These are phyloP conservation scores for Cyanoderma ruficeps DNA, from an alignment of 2,113 vertebrate species.

Conservation along the genomic window DNA sequence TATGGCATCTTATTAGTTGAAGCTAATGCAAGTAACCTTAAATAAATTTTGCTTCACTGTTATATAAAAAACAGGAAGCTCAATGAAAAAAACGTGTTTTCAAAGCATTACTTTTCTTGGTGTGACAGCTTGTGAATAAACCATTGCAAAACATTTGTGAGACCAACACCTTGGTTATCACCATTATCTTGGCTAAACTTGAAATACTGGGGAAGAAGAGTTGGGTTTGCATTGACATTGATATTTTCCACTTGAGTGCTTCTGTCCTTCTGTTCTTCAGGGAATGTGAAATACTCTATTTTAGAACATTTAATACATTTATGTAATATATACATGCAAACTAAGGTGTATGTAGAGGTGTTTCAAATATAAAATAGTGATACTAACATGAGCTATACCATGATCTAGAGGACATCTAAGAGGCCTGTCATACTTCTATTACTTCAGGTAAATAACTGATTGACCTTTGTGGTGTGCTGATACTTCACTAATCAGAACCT, in stretches of 20 bases:
- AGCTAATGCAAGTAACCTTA: constrained; percentile 53
- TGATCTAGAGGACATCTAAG: constrained; percentile 82
- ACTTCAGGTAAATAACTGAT: constrained; percentile 85
- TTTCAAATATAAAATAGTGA: neutral
- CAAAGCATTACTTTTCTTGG: neutral
- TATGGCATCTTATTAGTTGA: constrained; percentile 59
- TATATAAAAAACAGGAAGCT: constrained; percentile 14
- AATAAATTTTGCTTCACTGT: constrained; percentile 11
- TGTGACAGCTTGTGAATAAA: neutral
- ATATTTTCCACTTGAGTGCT: neutral
- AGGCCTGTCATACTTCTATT: constrained; percentile 84
- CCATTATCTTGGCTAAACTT: neutral
- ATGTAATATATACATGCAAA: neutral
- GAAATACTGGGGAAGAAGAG: neutral
- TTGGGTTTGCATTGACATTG: neutral
- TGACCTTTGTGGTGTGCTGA: constrained; percentile 85
- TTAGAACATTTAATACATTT: neutral
- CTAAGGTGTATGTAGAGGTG: neutral
- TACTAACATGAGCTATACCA: constrained; percentile 58
- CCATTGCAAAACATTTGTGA: neutral
- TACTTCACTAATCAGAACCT: constrained; percentile 89
- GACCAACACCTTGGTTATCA: neutral
- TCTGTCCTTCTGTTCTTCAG: neutral
- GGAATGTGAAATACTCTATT: neutral
- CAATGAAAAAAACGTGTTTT: neutral